Base-by-base conservation (phyloP, 53 echinoderm and acorn worm genomes). In the Temnopleurus reevesii region DNA sequence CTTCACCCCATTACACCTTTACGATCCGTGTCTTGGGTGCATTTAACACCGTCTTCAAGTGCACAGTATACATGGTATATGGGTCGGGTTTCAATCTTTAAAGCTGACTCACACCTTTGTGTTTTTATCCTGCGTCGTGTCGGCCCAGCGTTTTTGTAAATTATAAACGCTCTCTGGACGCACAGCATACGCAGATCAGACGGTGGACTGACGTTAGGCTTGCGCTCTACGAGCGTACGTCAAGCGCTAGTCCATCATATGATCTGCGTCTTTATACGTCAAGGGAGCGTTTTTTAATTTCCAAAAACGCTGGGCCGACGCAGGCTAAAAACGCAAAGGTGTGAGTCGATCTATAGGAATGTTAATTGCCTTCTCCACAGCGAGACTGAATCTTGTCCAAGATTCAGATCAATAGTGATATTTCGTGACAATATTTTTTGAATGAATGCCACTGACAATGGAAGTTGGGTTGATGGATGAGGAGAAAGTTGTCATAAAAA, bases 11-110 rank as follows among this genome's bases (percentile, higher is more conserved):
- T 80, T 49, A 80, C 53, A 4, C 46, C 17, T 80, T 80, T 80
- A 80, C 29, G 80, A 80, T 28, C 47, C 8, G 28, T 53, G 80
- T 80, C 80, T 49, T 12, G 53, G 80, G 80, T 80, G 18, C 31
- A 80, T 27, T 80, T 49, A 80, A 46, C 53, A 23, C 80, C 31
- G 28, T 28, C 80, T 80, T 30, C 19, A 2, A 30, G 49, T 8
- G 28, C 80, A 49, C 49, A 4, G 47, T 28, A 80, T 28, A 4
- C 80, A 49, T 27, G 15, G 47, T 28, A 80, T 28, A 4, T 25
- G 51, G 80, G 53, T 80, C 80, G 80, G 80, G 29, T 80, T 80
- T 53, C 80, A 49, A 17, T 80, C 80, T 80, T 15, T n/a, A n/a
- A n/a, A n/a, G n/a, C n/a, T n/a, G n/a, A n/a, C n/a, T n/a, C n/a